Base-by-base conservation (phyloP, 2,888 invertebrate species). In the Agrilus cyanescens region DNA sequence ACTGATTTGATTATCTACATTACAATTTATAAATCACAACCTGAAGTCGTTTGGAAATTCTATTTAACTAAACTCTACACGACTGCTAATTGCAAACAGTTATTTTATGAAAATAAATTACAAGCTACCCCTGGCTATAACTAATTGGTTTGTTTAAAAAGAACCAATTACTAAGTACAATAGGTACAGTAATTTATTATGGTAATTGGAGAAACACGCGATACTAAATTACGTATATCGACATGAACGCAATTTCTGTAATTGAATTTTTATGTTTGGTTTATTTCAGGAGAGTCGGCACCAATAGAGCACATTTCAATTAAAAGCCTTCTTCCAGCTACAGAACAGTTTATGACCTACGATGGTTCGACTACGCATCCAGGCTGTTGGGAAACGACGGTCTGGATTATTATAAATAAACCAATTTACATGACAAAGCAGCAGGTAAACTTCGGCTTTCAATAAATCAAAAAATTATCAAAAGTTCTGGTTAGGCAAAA, bases 311-410 rank as follows among this genome's bases (percentile, higher is more conserved):
- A 89, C 62, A 73, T 95, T 57, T 89, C 90, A 20, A 73, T 95
- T 53, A 80, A 83, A 57, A 83, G 83, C 43, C 71, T 96, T 43
- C 75, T 97, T 56, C 96, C 97, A 49, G 83, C 84, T 62, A 96
- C 93, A 35, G 82, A 85, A 57, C 85, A 89, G 64, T 98, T 93
- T 71, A 87, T 98, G 73, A 97, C 97, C 25, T 98, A 96, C 67
- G 95, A 96, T 64, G 96, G 96, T 16, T 95, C 95, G 52, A 86
- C 94, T 54, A 96, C 97, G 43, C 91, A 91, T 69, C 97, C 97
- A 7, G 91, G 95, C 38, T 98, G 97, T 69, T 91, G 95, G 85
- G 97, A 98, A 70, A 96, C 96, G n/a, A 91, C 95, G 32, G 91
- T 95, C 46, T 98, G 97, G 97, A 82, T 97, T 61, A 88, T 98